These are phyloP conservation scores for Moxostoma hubbsi DNA, from an alignment of 2,797 vertebrate genomes.

Conservation along the genomic window DNA sequence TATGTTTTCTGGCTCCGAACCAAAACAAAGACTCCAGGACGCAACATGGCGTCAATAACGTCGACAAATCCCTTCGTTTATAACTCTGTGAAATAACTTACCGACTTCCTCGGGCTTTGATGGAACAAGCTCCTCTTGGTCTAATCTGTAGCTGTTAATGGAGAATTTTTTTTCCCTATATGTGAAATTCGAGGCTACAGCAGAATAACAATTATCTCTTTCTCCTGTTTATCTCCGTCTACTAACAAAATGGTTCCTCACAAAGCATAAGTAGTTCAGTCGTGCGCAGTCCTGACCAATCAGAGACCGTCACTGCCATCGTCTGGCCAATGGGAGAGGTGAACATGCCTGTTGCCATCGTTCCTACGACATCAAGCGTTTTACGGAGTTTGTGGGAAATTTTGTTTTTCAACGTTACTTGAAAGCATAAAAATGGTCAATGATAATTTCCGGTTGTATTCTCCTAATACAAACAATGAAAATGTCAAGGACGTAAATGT, in stretches of 20 bases:
- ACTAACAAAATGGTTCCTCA: constrained; percentile 86
- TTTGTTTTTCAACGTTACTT: constrained; percentile 24
- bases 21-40: constrained; percentile 77
- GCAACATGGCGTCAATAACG: constrained; percentile 76
- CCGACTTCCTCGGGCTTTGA: constrained; percentile 79
- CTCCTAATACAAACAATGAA: background rate
- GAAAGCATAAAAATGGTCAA: background rate
- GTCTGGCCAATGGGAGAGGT: constrained; percentile 73
- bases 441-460: constrained; percentile 26
- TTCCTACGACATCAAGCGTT: constrained; percentile 69
- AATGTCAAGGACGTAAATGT: background rate
- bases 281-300: constrained; percentile 73
- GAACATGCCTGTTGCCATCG: constrained; percentile 76
- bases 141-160: constrained; percentile 57
- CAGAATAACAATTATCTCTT: background rate
- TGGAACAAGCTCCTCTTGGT: constrained; percentile 70
- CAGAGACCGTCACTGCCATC: background rate
- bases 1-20: constrained; percentile 60
- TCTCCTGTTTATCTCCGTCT: constrained; percentile 60
- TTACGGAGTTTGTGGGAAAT: constrained; percentile 15
- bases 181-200: constrained; percentile 56
- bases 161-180: constrained; percentile 63
- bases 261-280: constrained; percentile 62
- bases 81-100: constrained; percentile 64
- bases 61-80: constrained; percentile 18